Conservation (phyloP, 2,888 invertebrate genomes). For the Acrobasis repandana region DNA sequence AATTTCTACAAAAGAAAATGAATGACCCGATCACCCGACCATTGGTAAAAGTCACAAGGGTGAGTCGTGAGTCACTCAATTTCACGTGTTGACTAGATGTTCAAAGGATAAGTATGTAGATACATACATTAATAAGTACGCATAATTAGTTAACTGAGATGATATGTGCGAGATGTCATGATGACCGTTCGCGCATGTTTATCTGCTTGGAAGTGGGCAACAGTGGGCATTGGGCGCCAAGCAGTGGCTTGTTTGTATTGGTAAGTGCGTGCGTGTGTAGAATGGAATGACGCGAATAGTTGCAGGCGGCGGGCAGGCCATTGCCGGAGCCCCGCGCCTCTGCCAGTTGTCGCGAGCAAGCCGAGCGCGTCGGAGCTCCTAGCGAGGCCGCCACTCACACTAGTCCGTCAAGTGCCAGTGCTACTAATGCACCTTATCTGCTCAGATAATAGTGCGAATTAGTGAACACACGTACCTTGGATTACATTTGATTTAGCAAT, state of each 20-base stretch:
- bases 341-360: conserved; percentile 66
- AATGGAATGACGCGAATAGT: conserved; percentile 76
- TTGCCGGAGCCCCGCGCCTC: conserved; percentile 37
- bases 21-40: conserved; percentile 1
- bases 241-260: conserved; percentile 67
- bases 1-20: not conserved
- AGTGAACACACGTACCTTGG: conserved; percentile 54
- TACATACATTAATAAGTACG: conserved; percentile 35
- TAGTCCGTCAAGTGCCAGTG: conserved; percentile 43
- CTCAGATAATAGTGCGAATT: conserved; percentile 70
- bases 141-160: conserved; percentile 31
- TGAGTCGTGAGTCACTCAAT: conserved; percentile 13
- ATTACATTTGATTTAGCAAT: conserved; percentile 56
- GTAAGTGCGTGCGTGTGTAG: conserved; percentile 74
- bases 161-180: conserved; percentile 38
- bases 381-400: conserved; percentile 62
- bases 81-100: conserved; percentile 16
- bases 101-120: conserved; percentile 31
- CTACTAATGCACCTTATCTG: conserved; percentile 69
- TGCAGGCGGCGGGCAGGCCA: conserved; percentile 49
- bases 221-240: conserved; percentile 44
- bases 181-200: conserved; percentile 51
- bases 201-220: conserved; percentile 46
- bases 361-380: conserved; percentile 70
- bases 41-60: conserved; percentile 5